These are phyloP conservation scores for Micromussa lordhowensis DNA, from an alignment of 92 coral and sea anemone genomes.

Conservation along the genomic window DNA sequence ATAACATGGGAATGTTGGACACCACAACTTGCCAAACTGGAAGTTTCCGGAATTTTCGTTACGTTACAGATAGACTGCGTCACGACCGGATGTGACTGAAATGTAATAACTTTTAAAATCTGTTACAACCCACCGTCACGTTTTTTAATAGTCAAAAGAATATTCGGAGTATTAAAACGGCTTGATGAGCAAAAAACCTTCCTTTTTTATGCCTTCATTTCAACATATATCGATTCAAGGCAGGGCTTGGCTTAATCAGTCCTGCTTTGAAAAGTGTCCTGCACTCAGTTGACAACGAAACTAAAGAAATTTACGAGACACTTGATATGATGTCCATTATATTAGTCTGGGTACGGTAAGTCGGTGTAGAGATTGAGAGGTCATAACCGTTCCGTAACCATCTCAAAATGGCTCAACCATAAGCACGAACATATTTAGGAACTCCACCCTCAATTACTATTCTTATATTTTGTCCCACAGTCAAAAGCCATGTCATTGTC, in stretches of 20 bases:
- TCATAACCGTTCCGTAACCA: background rate
- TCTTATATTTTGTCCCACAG: background rate
- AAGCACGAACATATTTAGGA: slow-evolving; percentile 9
- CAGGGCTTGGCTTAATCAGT: background rate
- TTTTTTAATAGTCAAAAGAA: background rate
- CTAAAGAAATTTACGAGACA: background rate
- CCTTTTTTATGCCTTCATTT: background rate
- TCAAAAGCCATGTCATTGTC: background rate
- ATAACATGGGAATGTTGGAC: no score
- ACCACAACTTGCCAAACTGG: slow-evolving; percentile 22
- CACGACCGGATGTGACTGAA: slow-evolving; percentile 4
- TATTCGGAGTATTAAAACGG: background rate
- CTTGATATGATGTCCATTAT: background rate
- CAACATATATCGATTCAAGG: background rate
- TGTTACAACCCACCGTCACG: slow-evolving; percentile 6
- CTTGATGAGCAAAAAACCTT: background rate
- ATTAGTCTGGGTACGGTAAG: background rate
- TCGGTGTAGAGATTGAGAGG: background rate
- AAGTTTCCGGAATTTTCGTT: slow-evolving; percentile 19
- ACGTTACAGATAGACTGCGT: background rate
- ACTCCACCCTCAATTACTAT: background rate
- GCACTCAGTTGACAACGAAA: background rate
- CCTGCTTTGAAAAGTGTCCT: background rate
- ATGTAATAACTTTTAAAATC: background rate
- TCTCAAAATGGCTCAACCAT: background rate